A percentile compares a stretch with the other conserved stretches of the same genome.
Conservation (phyloP, 2,888 invertebrate genomes). For the Chelonus formosanus region DNA sequence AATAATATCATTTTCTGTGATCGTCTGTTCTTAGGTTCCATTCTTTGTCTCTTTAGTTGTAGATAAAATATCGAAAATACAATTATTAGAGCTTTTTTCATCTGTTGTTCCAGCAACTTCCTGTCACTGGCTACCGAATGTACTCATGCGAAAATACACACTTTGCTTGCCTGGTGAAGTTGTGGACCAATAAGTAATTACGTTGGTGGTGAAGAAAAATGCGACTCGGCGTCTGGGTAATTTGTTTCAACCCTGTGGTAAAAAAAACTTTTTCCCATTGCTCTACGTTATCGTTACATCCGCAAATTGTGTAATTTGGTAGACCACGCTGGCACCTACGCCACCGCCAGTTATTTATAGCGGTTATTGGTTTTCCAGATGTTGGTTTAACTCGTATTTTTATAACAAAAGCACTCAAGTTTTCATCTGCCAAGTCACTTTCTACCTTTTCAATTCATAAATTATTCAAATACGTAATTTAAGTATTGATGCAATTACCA, state of each 20-base stretch:
- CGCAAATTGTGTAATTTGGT: slow-evolving; percentile 54
- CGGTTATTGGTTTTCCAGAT: slow-evolving; percentile 49
- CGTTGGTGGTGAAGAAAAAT: slow-evolving; percentile 47
- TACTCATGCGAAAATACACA: not conserved
- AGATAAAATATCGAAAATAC: no score
- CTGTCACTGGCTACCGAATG: no score
- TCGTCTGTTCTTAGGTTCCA: no score
- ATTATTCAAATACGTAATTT: no score
- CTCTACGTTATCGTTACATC: slow-evolving; percentile 51
- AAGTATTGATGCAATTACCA: no score
- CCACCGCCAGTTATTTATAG: slow-evolving; percentile 45
- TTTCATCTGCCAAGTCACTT: no score
- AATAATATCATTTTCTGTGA: no score
- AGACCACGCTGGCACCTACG: slow-evolving; percentile 28
- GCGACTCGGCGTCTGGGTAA: slow-evolving; percentile 48
- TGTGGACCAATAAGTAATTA: slow-evolving; percentile 54
- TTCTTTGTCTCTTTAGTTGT: no score
- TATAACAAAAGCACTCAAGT: no score
- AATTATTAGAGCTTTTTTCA: no score
- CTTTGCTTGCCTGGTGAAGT: slow-evolving; percentile 22
- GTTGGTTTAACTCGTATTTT: not conserved
- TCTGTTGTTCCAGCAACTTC: no score
- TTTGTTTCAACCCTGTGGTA: slow-evolving; percentile 45
- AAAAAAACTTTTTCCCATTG: slow-evolving; percentile 32
- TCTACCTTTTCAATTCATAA: no score